A percentile compares a stretch with the other conserved stretches of the same genome.
Evolutionary conservation across 1,140 invertebrate species (phyloP).

Genomic region (Drosophila obscura): DNA sequence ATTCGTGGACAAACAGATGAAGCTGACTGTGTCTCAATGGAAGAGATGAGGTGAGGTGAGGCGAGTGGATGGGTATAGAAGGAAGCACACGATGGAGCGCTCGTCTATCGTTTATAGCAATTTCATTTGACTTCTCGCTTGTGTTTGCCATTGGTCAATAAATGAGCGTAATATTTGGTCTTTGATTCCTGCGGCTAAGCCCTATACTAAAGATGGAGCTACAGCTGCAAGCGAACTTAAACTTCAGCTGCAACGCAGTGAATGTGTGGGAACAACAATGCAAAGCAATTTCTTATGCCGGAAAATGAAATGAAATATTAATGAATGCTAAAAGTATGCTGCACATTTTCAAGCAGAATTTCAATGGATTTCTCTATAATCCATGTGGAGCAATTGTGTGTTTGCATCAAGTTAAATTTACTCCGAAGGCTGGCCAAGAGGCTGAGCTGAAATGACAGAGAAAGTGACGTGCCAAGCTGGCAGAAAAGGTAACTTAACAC

Average conservation of each 20-base stretch:
- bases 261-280: not conserved
- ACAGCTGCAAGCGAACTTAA: conserved; percentile 22
- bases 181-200: conserved; percentile 59
- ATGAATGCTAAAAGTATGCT: conserved; percentile 10
- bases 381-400: conserved; percentile 36
- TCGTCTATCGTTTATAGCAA: conserved; percentile 69
- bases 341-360: too few relatives aligned
- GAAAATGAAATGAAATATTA: conserved; percentile 9
- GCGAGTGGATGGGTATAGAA: not conserved
- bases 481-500: conserved; percentile 59
- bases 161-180: conserved; percentile 78
- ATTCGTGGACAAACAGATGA: conserved; percentile 29
- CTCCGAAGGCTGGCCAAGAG: conserved; percentile 44
- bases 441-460: conserved; percentile 59
- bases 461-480: conserved; percentile 43
- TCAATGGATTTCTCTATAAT: conserved; percentile 1
- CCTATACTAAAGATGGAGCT: conserved; percentile 35
- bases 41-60: not conserved
- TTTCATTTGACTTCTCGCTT: conserved; percentile 70
- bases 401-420: conserved; percentile 23
- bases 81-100: conserved; percentile 17
- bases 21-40: conserved; percentile 41
- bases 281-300: not conserved
- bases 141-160: conserved; percentile 74
- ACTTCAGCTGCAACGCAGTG: too few relatives aligned